Conservation (phyloP, 2,888 invertebrate species). For the Drosophila pullipes region DNA sequence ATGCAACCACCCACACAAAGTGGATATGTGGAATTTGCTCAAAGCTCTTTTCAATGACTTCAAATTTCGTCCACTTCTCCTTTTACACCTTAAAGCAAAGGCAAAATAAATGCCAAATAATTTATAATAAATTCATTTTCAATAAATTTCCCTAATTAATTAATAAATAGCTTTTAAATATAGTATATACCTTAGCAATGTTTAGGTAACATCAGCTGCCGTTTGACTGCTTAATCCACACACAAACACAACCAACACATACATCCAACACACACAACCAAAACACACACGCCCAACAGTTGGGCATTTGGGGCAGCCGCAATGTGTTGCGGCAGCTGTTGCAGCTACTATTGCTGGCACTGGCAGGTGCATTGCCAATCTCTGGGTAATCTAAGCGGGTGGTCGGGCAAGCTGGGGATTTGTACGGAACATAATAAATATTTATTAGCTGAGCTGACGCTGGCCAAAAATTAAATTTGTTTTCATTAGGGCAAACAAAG, state of each 20-base stretch:
- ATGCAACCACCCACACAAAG: accelerated
- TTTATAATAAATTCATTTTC: background rate
- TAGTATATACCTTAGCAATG: background rate
- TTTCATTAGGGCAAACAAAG: constrained; percentile 70
- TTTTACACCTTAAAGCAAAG: background rate
- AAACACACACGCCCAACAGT: background rate
- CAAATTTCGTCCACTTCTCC: background rate
- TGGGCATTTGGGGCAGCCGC: constrained; percentile 20
- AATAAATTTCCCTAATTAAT: background rate
- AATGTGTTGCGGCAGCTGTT: constrained; percentile 21
- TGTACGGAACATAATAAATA: constrained; percentile 66
- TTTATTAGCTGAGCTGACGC: constrained; percentile 61
- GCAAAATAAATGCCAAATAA: background rate
- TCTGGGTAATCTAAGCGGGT: constrained; percentile 29
- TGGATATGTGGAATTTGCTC: background rate
- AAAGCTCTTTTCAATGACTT: background rate
- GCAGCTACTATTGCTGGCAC: constrained; percentile 20
- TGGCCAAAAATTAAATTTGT: constrained; percentile 73
- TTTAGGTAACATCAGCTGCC: background rate
- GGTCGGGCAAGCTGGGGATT: constrained; percentile 18
- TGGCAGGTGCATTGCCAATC: constrained; percentile 33
- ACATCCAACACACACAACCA: constrained; percentile 3
- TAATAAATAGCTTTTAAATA: background rate
- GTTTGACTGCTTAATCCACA: constrained; percentile 18
- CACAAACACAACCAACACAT: background rate